Evolutionary conservation across 2,113 vertebrate species (phyloP).

Genomic region (Alectura lathami): DNA sequence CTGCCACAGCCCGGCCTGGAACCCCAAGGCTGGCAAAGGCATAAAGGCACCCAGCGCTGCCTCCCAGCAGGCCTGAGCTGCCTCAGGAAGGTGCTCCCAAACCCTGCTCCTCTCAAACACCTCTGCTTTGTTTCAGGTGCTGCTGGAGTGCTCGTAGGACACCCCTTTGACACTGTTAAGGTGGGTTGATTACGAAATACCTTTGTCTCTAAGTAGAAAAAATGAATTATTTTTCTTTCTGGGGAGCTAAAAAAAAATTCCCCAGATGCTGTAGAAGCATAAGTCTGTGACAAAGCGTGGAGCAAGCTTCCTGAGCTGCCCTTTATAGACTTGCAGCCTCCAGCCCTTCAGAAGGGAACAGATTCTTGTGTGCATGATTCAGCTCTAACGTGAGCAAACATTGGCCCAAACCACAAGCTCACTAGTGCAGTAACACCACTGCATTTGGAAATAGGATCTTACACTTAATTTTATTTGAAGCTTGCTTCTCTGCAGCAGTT

Average conservation of each 20-base stretch:
- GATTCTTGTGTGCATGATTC: neutral
- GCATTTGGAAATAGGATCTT: neutral
- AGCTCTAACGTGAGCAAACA: neutral
- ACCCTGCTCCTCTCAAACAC: neutral
- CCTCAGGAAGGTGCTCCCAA: too few species aligned
- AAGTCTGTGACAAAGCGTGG: neutral
- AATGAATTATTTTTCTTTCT: neutral
- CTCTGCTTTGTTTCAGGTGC: constrained; percentile 80
- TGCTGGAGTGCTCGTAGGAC: constrained; percentile 95
- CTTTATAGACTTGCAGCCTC: neutral
- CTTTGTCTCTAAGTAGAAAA: neutral
- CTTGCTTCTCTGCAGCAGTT: neutral
- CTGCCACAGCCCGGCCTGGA: neutral
- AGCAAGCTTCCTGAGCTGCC: neutral
- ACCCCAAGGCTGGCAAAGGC: neutral
- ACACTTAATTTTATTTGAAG: neutral
- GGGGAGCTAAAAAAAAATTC: neutral
- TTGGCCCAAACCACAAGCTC: neutral
- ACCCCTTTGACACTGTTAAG: constrained; percentile 98
- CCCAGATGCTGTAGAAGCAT: neutral
- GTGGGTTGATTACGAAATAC: constrained; percentile 74
- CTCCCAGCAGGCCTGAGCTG: too few species aligned
- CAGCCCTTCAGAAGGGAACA: neutral
- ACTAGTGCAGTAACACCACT: neutral
- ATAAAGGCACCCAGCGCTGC: neutral